Conservation (phyloP, 2,888 invertebrate genomes). For the Apamea sordens region DNA sequence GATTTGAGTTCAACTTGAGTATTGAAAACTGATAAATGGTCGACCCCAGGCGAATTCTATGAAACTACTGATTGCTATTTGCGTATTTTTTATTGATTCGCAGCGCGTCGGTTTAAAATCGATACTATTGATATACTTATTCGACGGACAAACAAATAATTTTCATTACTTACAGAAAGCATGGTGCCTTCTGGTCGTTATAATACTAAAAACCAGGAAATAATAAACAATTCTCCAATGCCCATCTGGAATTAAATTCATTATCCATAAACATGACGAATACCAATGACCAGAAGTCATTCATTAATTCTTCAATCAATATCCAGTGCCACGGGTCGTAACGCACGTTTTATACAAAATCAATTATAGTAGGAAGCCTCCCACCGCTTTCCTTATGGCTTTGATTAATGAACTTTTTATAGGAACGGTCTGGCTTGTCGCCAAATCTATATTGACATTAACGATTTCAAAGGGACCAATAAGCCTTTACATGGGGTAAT, state of each 20-base stretch:
- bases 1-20: neutral
- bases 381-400: constrained; percentile 42
- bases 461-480: constrained; percentile 72
- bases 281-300: constrained; percentile 14
- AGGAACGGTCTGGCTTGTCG: constrained; percentile 72
- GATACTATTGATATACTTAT: no score
- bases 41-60: neutral
- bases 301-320: constrained; percentile 20
- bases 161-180: neutral
- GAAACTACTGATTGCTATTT: neutral
- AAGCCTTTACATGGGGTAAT: constrained; percentile 50
- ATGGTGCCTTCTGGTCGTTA: neutral
- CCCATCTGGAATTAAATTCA: neutral
- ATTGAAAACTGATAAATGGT: neutral
- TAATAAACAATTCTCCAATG: neutral
- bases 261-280: neutral
- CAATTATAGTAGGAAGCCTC: constrained; percentile 72
- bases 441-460: constrained; percentile 82
- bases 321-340: constrained; percentile 25
- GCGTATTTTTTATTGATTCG: neutral
- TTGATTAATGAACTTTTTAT: constrained; percentile 83
- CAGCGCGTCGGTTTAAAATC: no score
- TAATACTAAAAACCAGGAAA: neutral
- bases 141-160: neutral
- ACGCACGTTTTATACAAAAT: constrained; percentile 73